phyloP scores from a whole-genome alignment of 2,888 invertebrate genomes.

The Caenorhabditis sp. region DNA sequence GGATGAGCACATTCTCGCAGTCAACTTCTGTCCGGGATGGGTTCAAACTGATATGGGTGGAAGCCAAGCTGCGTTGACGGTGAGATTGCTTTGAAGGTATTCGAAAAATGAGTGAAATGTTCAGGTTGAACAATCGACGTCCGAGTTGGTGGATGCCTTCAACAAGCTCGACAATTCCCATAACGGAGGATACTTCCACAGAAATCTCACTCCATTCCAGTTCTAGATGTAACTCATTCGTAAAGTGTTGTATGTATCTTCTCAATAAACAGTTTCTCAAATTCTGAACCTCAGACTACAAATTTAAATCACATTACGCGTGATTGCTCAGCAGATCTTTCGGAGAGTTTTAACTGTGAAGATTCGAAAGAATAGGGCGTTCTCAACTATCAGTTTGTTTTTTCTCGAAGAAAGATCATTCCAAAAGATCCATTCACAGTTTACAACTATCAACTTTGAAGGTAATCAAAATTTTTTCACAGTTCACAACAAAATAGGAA shows the following conservation, averaged over 20 bases:
- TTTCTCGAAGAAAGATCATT: no score
- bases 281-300: no score
- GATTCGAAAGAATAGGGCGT: no score
- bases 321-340: no score
- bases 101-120: background rate
- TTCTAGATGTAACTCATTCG: conserved; percentile 19
- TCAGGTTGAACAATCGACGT: conserved; percentile 63
- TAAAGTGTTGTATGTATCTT: background rate
- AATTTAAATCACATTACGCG: no score
- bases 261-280: background rate
- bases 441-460: no score
- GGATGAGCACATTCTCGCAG: conserved; percentile 68
- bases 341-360: no score
- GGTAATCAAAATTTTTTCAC: background rate
- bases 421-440: no score
- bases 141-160: conserved; percentile 63
- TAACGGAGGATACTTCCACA: conserved; percentile 65
- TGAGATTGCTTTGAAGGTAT: background rate
- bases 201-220: conserved; percentile 51
- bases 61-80: conserved; percentile 56
- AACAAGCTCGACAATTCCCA: conserved; percentile 54
- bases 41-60: conserved; percentile 77
- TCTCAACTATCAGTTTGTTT: no score
- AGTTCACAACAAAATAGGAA: conserved; percentile 19
- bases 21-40: conserved; percentile 74